Evolutionary conservation across 2,797 vertebrate species (phyloP), one percentile per base, ranked within the genome.

Genomic region (Enteromius unitaeniatus): DNA sequence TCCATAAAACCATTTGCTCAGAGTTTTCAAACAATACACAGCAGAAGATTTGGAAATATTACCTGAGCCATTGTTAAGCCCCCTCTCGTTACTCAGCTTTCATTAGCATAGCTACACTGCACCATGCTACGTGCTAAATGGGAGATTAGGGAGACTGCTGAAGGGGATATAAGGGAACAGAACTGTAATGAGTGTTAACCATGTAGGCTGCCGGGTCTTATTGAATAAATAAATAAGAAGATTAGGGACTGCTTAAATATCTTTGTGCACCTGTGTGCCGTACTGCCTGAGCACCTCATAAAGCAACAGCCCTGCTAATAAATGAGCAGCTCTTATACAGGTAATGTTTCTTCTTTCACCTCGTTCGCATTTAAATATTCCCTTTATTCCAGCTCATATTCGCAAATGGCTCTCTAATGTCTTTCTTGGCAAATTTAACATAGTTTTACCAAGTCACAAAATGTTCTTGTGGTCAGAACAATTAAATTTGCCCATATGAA

Each of bases 141-240:
- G 40, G 74, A 78, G 84, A 84, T 78, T 82, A 81, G 67, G 58
- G 67, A 76, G 53, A 64, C 72, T 70, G 65, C 74, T 65, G 68
- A 65, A 78, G 26, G 75, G 75, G 81, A 78, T 78, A 74, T 72
- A 68, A 69, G 78, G 75, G 78, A 72, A 67, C 75, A 74, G 83
- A 76, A 58, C 82, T 82, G 62, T 82, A 82, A 84, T 85, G 78
- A 85, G 83, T 85, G 83, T 85, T 81, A 85, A 83, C 81, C 82
- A 73, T 68, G 72, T 79, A 74, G 64, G 74, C 82, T 78, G 86
- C 49, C 75, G 67, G 79, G 79, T 79, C 82, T 87, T 87, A 89
- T 77, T 88, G 86, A 86, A 88, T 90, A 88, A 87, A 88, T 87
- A 88, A 88, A 88, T 86, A 83, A 87, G 85, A 85, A 81, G 84